Conservation (phyloP, 2,797 vertebrate species). For the Eidolon dupreanum region DNA sequence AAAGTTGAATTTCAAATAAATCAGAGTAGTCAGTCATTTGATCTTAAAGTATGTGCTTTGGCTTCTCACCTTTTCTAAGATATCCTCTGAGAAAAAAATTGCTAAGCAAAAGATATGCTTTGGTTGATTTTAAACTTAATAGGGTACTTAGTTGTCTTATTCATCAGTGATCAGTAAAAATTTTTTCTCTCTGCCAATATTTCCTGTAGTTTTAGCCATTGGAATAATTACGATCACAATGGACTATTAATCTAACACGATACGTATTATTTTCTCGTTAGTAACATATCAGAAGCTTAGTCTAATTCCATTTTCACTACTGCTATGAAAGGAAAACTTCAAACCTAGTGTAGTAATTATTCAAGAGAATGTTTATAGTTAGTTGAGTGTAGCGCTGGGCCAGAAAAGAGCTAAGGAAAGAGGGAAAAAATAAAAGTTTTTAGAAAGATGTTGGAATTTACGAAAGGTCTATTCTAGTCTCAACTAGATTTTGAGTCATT, state of each 20-base stretch:
- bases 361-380: conserved; percentile 85
- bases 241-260: conserved; percentile 59
- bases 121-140: not conserved
- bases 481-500: not conserved
- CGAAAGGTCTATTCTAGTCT: conserved; percentile 39
- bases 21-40: not conserved
- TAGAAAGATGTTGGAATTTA: conserved; percentile 63
- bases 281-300: conserved; percentile 69
- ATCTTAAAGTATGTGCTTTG: not conserved
- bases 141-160: conserved; percentile 13
- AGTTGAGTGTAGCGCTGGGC: not conserved
- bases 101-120: not conserved
- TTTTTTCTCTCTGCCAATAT: not conserved
- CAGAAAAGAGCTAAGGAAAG: not conserved
- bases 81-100: not conserved
- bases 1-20: not conserved
- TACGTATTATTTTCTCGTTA: conserved; percentile 73
- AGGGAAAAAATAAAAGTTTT: not conserved
- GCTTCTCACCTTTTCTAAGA: conserved; percentile 34
- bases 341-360: conserved; percentile 85
- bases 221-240: not conserved
- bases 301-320: conserved; percentile 86
- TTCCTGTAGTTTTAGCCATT: conserved; percentile 7
- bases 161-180: not conserved
- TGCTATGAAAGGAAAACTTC: conserved; percentile 87